phyloP scores from a whole-genome alignment of 2,888 invertebrate genomes.

The Scelioninae gen. 1 region DNA sequence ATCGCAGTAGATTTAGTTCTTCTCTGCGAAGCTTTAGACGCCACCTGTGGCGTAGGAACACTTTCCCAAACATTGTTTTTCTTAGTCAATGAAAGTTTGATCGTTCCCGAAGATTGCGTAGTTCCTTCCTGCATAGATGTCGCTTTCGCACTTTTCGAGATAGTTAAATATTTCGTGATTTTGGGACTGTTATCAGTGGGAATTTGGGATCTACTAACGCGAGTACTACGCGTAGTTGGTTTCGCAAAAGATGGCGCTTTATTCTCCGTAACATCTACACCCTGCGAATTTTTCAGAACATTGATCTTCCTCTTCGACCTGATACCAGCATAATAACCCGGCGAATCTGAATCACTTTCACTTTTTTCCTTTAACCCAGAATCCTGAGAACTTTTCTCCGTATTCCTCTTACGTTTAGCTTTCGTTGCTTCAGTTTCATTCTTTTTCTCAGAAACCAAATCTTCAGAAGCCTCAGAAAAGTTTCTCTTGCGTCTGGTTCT shows the following conservation, averaged over 20 bases:
- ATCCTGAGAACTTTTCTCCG: too few relatives aligned
- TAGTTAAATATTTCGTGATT: constrained; percentile 3
- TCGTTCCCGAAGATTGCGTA: constrained; percentile 21
- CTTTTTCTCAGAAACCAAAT: too few relatives aligned
- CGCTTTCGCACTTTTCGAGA: background rate
- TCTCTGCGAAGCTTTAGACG: background rate
- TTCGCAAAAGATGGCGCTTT: background rate
- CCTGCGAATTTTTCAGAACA: constrained; percentile 3
- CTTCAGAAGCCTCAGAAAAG: too few relatives aligned
- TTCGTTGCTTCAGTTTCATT: too few relatives aligned
- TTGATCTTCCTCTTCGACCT: constrained; percentile 15
- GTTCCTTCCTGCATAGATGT: background rate
- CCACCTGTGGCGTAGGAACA: constrained; percentile 1
- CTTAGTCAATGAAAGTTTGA: constrained; percentile 43
- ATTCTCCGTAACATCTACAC: background rate
- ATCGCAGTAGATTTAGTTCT: background rate
- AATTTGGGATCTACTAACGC: background rate
- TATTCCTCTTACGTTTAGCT: too few relatives aligned
- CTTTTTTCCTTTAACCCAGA: background rate
- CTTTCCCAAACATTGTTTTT: constrained; percentile 52
- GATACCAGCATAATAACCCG: background rate
- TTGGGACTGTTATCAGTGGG: background rate
- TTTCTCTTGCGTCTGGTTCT: too few relatives aligned
- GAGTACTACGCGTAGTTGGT: background rate
- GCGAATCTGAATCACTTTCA: background rate